Evolutionary conservation across 2,113 vertebrate genomes (phyloP).

Genomic region (Takifugu flavidus): DNA sequence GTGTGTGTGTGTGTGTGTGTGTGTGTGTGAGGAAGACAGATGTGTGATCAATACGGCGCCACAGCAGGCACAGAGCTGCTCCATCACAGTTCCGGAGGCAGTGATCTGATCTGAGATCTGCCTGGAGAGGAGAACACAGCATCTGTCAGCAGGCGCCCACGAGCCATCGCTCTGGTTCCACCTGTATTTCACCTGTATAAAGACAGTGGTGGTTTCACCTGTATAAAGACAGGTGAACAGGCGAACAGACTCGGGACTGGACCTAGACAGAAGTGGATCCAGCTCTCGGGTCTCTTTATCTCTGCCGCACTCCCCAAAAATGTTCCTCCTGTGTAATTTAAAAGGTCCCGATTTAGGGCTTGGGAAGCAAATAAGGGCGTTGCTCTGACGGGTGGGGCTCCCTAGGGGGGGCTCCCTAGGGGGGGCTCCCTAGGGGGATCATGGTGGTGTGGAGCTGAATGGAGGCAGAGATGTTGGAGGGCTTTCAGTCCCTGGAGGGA

Average conservation of each 20-base stretch:
- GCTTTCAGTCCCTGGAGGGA: slow-evolving; percentile 54
- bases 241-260: slow-evolving; percentile 1
- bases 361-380: slow-evolving; percentile 54
- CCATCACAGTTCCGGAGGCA: slow-evolving; percentile 33
- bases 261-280: too few species aligned
- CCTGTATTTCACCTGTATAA: slow-evolving; percentile 30
- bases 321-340: slow-evolving; percentile 67
- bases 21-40: slow-evolving; percentile 32
- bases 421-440: slow-evolving; percentile 38
- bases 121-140: slow-evolving; percentile 35
- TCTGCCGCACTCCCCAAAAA: slow-evolving; percentile 42
- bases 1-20: slow-evolving; percentile 5
- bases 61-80: slow-evolving; percentile 26
- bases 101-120: slow-evolving; percentile 50
- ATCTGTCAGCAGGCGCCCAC: slow-evolving; percentile 30
- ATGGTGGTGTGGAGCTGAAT: slow-evolving; percentile 51
- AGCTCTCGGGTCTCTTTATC: slow-evolving; percentile 19
- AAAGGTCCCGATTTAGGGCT: slow-evolving; percentile 60
- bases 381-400: slow-evolving; percentile 55
- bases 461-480: slow-evolving; percentile 53
- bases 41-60: slow-evolving; percentile 48
- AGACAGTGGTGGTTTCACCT: slow-evolving; percentile 14
- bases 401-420: too few species aligned
- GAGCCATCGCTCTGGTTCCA: slow-evolving; percentile 35
- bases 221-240: slow-evolving; percentile 14